phyloP scores from a whole-genome alignment of 2,113 vertebrate genomes.

The Antigone vipio region DNA sequence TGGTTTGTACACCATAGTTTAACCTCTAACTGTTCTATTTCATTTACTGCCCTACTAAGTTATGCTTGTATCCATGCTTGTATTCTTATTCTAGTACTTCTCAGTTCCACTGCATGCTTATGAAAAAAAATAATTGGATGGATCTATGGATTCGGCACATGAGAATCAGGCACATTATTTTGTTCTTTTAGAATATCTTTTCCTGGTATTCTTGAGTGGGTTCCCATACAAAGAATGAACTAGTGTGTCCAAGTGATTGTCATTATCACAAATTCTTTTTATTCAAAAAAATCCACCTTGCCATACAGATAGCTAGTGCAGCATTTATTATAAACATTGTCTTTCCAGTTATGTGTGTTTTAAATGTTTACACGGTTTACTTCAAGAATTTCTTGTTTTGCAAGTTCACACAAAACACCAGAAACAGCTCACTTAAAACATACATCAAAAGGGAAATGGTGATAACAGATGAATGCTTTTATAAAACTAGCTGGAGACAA shows the following conservation, averaged over 20 bases:
- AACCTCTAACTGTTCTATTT: neutral
- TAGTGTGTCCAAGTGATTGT: neutral
- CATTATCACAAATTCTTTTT: neutral
- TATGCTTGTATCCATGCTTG: neutral
- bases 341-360: neutral
- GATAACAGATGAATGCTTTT: conserved; percentile 22
- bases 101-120: neutral
- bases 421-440: neutral
- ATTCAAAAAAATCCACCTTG: neutral
- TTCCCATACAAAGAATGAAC: neutral
- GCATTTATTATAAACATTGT: neutral
- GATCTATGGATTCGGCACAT: neutral
- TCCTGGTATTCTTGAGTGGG: neutral
- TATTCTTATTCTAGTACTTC: neutral
- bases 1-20: neutral
- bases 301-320: neutral
- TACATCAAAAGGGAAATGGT: conserved; percentile 10
- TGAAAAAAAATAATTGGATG: neutral
- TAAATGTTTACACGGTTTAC: conserved; percentile 24
- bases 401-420: neutral
- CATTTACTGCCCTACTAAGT: neutral
- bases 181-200: neutral
- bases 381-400: conserved; percentile 32
- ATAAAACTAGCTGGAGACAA: neutral
- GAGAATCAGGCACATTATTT: neutral